Evolutionary conservation across 2,888 invertebrate species (phyloP).

Genomic region (Dryobota labecula): DNA sequence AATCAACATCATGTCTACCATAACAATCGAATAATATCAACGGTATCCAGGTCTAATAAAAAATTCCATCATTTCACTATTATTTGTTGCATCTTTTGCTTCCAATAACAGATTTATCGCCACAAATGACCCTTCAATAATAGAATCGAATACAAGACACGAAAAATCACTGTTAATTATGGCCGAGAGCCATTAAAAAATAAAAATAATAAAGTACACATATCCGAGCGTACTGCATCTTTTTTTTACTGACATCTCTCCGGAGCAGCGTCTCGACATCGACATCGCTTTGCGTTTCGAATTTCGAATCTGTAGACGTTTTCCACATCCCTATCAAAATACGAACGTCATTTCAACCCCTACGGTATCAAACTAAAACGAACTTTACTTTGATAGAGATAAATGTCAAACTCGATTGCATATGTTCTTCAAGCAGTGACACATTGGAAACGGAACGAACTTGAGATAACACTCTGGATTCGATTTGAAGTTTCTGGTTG

Average conservation of each 20-base stretch:
- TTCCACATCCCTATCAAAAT: constrained; percentile 72
- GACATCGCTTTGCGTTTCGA: constrained; percentile 83
- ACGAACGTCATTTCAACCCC: constrained; percentile 70
- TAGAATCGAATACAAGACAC: constrained; percentile 37
- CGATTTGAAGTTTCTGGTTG: constrained; percentile 78
- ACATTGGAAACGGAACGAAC: constrained; percentile 78
- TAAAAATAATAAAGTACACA: constrained; percentile 53
- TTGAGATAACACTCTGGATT: constrained; percentile 85
- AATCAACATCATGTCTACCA: background rate
- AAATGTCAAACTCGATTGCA: constrained; percentile 74
- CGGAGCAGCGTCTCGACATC: constrained; percentile 72
- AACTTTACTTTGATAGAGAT: constrained; percentile 68
- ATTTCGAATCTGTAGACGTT: constrained; percentile 83
- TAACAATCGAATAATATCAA: too few relatives aligned
- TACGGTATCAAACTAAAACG: constrained; percentile 62
- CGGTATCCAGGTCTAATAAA: background rate
- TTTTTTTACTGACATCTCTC: constrained; percentile 79
- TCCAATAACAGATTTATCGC: constrained; percentile 24
- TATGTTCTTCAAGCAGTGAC: constrained; percentile 71
- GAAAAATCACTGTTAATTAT: constrained; percentile 61
- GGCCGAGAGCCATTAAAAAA: constrained; percentile 58
- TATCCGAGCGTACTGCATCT: constrained; percentile 54
- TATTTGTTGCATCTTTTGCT: background rate
- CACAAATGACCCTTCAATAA: constrained; percentile 22
- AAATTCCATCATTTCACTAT: background rate